phyloP scores from a whole-genome alignment of 2,888 invertebrate genomes.

The Opisthograptis luteolata region DNA sequence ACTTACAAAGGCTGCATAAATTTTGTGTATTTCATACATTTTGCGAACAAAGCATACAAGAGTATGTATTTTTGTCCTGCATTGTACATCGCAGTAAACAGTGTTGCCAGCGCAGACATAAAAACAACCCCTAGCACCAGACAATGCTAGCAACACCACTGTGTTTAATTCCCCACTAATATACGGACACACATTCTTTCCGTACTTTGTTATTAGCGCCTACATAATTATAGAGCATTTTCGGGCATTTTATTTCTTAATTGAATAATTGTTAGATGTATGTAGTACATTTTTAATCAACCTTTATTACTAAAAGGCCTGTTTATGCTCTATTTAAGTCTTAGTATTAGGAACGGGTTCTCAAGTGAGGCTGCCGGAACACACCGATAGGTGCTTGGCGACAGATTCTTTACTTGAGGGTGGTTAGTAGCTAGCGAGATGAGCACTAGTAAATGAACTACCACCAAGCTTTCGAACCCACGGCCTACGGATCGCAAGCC shows the following conservation, averaged over 20 bases:
- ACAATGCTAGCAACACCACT: constrained; percentile 9
- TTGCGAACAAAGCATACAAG: too few relatives aligned
- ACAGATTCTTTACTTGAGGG: too few relatives aligned
- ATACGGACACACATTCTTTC: constrained; percentile 3
- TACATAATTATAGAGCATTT: constrained; percentile 23
- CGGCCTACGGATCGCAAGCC: too few relatives aligned
- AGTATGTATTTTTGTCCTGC: neutral
- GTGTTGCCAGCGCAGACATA: constrained; percentile 9
- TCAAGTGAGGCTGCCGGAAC: too few relatives aligned
- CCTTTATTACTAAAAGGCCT: neutral
- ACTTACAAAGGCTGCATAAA: too few relatives aligned
- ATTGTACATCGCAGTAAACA: constrained; percentile 12
- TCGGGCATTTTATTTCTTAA: constrained; percentile 8
- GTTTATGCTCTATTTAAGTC: too few relatives aligned
- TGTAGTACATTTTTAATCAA: constrained; percentile 7
- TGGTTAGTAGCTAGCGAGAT: too few relatives aligned
- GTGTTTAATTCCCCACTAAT: constrained; percentile 6
- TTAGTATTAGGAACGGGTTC: too few relatives aligned
- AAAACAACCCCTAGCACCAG: neutral
- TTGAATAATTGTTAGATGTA: constrained; percentile 8
- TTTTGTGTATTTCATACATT: too few relatives aligned
- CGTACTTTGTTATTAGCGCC: constrained; percentile 15
- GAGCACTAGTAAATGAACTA: too few relatives aligned
- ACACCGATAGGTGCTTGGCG: too few relatives aligned
- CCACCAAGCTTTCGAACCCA: too few relatives aligned